phyloP scores from a whole-genome alignment of 2,888 invertebrate genomes.

The Iphiclides podalirius region DNA sequence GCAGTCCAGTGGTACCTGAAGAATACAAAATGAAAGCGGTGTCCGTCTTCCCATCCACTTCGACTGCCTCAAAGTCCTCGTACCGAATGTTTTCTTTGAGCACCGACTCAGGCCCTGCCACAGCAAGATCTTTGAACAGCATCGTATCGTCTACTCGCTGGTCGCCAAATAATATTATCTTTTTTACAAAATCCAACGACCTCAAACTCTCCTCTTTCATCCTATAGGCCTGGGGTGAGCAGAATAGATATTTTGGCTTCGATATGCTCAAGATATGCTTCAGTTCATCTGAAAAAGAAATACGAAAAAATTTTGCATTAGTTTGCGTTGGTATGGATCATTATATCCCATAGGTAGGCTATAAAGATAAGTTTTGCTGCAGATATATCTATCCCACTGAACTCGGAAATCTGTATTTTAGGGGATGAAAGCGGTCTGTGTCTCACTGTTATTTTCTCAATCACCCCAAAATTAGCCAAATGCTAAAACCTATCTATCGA shows the following conservation, averaged over 20 bases:
- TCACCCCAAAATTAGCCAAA: too few relatives aligned
- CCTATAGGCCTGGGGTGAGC: conserved; percentile 27
- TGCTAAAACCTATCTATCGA: too few relatives aligned
- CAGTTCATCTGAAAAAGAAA: conserved; percentile 31
- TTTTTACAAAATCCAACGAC: conserved; percentile 23
- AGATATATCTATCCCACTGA: too few relatives aligned
- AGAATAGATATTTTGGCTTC: conserved; percentile 29
- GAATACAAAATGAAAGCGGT: conserved; percentile 36
- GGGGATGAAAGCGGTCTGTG: too few relatives aligned
- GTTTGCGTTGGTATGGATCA: too few relatives aligned
- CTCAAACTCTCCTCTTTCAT: conserved; percentile 21
- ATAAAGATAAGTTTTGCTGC: too few relatives aligned
- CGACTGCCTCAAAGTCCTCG: conserved; percentile 30
- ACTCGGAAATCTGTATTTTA: too few relatives aligned
- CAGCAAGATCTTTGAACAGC: conserved; percentile 25
- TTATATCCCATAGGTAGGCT: too few relatives aligned
- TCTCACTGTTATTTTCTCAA: too few relatives aligned
- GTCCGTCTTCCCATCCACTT: conserved; percentile 31
- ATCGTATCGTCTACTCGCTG: conserved; percentile 19
- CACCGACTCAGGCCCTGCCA: neutral
- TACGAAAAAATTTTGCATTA: too few relatives aligned
- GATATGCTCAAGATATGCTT: conserved; percentile 30
- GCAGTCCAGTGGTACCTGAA: conserved; percentile 41
- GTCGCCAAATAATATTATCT: conserved; percentile 30
- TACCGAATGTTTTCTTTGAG: conserved; percentile 15